These are phyloP conservation scores for Holothuria scabra DNA, from an alignment of 53 echinoderm and acorn worm genomes.

Conservation along the genomic window DNA sequence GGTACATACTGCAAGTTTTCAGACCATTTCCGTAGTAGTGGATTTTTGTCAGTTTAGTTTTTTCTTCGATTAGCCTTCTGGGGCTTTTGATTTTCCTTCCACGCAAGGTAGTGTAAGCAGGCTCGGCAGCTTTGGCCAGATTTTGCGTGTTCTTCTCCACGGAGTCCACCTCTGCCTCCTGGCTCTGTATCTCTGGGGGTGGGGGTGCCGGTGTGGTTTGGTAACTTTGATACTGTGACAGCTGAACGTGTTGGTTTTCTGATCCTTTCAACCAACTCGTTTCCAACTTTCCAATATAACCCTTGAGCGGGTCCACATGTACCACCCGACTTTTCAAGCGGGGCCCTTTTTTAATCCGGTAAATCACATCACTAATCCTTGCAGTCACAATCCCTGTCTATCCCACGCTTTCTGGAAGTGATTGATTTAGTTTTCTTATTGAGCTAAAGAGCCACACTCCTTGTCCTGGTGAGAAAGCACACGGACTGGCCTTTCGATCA, in stretches of 20 bases:
- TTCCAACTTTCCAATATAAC: not conserved
- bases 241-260: no score
- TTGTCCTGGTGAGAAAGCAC: conserved; percentile 19
- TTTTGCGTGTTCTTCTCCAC: no score
- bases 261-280: not conserved
- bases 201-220: no score
- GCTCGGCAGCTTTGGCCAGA: no score
- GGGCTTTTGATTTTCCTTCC: no score
- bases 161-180: no score
- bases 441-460: conserved; percentile 62
- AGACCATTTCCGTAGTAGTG: no score
- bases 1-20: no score
- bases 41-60: no score
- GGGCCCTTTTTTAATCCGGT: conserved; percentile 41
- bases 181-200: no score
- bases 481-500: conserved; percentile 26
- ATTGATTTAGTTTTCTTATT: conserved; percentile 20
- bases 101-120: no score
- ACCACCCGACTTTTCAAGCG: conserved; percentile 32
- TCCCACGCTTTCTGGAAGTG: conserved; percentile 41
- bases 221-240: not conserved
- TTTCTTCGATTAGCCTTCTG: no score
- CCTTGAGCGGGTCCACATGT: conserved; percentile 62
- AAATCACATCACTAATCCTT: conserved; percentile 51
- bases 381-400: conserved; percentile 45